phyloP scores from a whole-genome alignment of 1,140 invertebrate species.

The Amphibalanus amphitrite region DNA sequence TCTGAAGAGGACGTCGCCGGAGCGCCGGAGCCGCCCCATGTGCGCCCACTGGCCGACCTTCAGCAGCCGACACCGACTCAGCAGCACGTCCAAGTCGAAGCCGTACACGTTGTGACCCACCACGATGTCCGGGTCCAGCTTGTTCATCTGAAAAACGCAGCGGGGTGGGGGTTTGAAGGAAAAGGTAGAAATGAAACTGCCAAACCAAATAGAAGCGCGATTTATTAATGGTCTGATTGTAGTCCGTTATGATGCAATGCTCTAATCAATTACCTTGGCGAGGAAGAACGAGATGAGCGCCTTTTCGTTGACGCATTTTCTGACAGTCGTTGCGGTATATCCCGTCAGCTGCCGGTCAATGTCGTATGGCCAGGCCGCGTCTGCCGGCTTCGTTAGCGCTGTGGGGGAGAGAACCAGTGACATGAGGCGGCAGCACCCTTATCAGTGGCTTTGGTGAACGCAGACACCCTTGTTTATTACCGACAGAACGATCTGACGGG shows the following conservation, averaged over 20 bases:
- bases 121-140: conserved; percentile 81
- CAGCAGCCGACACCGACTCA: conserved; percentile 54
- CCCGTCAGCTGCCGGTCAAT: conserved; percentile 38
- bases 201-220: too few relatives aligned
- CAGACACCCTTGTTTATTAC: too few relatives aligned
- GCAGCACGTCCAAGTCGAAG: conserved; percentile 70
- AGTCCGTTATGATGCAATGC: too few relatives aligned
- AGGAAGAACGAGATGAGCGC: conserved; percentile 66
- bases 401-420: too few relatives aligned
- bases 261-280: conserved; percentile 31
- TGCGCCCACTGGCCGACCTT: conserved; percentile 80
- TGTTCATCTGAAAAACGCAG: conserved; percentile 36
- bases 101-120: conserved; percentile 79
- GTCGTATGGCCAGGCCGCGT: conserved; percentile 63
- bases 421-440: too few relatives aligned
- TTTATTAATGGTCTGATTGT: too few relatives aligned
- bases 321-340: conserved; percentile 51
- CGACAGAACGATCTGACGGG: too few relatives aligned
- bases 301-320: conserved; percentile 63
- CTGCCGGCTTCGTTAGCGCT: conserved; percentile 61
- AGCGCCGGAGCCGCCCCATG: conserved; percentile 54
- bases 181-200: too few relatives aligned
- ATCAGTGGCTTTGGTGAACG: too few relatives aligned
- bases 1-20: background rate
- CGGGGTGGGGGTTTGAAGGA: too few relatives aligned